Evolutionary conservation across 2,113 vertebrate genomes (phyloP), one percentile per base, ranked within the genome.

Genomic region (Myxocyprinus asiaticus): DNA sequence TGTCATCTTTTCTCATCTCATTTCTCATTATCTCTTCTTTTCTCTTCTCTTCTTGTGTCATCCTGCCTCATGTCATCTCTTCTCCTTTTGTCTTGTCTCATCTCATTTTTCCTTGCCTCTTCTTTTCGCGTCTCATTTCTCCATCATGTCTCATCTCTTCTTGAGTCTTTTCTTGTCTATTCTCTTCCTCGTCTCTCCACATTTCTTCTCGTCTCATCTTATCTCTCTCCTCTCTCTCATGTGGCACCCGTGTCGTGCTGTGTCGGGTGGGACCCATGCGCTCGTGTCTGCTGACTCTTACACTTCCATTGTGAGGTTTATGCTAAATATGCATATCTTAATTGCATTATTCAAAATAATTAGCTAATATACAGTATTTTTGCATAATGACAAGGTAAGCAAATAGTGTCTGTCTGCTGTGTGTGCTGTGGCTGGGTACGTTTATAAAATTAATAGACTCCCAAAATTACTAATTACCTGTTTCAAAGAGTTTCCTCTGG

Each of bases 321-420:
- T 95, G 94, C 94, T 94, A 93, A 94, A 95, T 94, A 93, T 89
- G 95, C 95, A 95, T 93, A 95, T 95, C 94, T 95, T 96, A 96
- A 96, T 96, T 96, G 93, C 94, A 95, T 95, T 95, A 93, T 94
- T 95, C 94, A 95, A 94, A 95, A 95, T 95, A 94, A 96, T 95
- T 95, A 95, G 94, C 94, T 94, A 94, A 93, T 95, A 94, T 93
- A 33, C 22, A 33, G 22, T 33, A 94, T 94, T 94, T 94, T 92
- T 94, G 94, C 94, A 95, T 95, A 96, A 95, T 93, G 94, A 94
- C 92, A 92, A 95, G 93, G 94, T 95, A 95, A 96, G 95, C 95
- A 96, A 95, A 95, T 94, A 95, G 94, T 89, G 90, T 87, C 88
- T 73, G 90, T 69, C 89, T 87, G 92, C 93, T 93, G 93, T 94